These are phyloP conservation scores for Macrosteles quadrilineatus DNA, from an alignment of 1,140 invertebrate genomes.

Conservation along the genomic window DNA sequence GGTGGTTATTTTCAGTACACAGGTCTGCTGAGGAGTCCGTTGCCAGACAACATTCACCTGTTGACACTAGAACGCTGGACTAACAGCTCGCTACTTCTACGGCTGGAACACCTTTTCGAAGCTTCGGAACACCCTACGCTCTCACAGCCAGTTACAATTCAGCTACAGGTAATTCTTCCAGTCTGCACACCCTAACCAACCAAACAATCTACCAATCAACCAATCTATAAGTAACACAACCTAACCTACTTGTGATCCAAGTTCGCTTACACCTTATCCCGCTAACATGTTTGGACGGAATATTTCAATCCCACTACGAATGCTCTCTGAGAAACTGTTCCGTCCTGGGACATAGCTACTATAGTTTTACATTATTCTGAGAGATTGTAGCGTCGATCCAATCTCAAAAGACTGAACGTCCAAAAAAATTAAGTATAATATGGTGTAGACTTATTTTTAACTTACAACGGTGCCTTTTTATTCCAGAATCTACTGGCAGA, in stretches of 20 bases:
- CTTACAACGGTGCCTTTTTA: no score
- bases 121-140: conserved; percentile 37
- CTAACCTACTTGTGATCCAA: not conserved
- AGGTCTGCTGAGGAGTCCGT: conserved; percentile 35
- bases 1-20: conserved; percentile 33
- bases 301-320: no score
- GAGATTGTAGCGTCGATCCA: no score
- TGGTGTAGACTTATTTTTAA: no score
- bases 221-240: not conserved
- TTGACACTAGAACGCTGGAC: conserved; percentile 60
- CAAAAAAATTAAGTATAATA: no score
- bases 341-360: not conserved
- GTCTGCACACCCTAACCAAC: not conserved
- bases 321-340: not conserved
- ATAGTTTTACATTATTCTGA: no score
- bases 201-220: not conserved
- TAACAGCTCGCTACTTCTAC: conserved; percentile 51
- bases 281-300: no score
- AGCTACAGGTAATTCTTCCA: conserved; percentile 34
- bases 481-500: conserved; percentile 35
- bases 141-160: conserved; percentile 35
- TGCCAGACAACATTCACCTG: conserved; percentile 63
- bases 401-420: no score
- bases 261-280: not conserved
- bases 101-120: conserved; percentile 66